Evolutionary conservation across 2,888 invertebrate genomes (phyloP), one percentile per base, ranked within the genome.

Genomic region (Nomada ferruginata): DNA sequence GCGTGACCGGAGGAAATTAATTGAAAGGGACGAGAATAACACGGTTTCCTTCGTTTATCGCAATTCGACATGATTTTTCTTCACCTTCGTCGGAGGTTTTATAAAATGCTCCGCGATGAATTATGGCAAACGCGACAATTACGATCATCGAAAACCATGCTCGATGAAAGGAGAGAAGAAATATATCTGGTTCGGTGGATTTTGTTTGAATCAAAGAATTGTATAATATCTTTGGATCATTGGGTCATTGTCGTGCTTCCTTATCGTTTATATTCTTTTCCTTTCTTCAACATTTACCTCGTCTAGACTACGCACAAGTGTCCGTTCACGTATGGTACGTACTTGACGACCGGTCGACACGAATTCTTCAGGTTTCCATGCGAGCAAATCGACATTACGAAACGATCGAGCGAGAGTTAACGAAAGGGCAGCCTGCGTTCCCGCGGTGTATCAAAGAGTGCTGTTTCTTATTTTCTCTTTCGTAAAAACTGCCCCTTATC

Each of bases 61-160:
- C 5, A 36, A 36, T 36, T 36, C 36, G 36, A 7, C 36, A 36
- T 7, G 36, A 36, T 36, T 9, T 36, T 36, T 7, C 36, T 36
- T 36, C 36, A 1, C 5, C 36, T 7, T 7, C 36, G 1, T 36
- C 5, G 36, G 5, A 7, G 5, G 36, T 36, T 36, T 7, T 5
- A 36, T 36, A 36, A 36, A 36, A 36, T 36, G 36, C 36, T 68
- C 47, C 13, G 3, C 47, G 15, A 47, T 26, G 26, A 44, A 47
- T 53, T 23, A 61, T 42, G 66, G 74, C 59, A 63, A 75, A 53
- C 29, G 68, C 82, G 70, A 66, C 81, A 74, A 50, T 80, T 82
- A 75, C 82, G 82, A 82, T 63, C 75, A 80, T 82, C 71, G 82
- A 81, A 82, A 82, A 81, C 82, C 82, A 81, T 82, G 82, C 68